Evolutionary conservation across 2,113 vertebrate species (phyloP).

Genomic region (Eudyptes chrysolophus): DNA sequence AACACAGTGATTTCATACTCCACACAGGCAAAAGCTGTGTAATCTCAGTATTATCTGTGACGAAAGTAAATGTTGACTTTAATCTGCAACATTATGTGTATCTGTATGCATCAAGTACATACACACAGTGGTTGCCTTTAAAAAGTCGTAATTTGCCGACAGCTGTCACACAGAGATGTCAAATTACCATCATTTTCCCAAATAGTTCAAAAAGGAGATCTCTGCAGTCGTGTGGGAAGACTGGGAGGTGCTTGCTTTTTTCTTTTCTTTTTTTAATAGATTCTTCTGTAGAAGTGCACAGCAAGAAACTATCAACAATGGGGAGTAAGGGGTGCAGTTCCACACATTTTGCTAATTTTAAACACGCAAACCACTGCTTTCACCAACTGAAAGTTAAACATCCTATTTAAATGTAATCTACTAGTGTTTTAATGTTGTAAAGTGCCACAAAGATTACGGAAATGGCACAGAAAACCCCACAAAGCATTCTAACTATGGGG

Average conservation of each 20-base stretch:
- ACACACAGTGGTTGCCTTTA: conserved; percentile 6
- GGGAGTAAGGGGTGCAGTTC: neutral
- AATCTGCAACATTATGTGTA: neutral
- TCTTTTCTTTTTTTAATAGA: neutral
- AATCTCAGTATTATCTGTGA: conserved; percentile 44
- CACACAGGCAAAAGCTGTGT: neutral
- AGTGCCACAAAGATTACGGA: neutral
- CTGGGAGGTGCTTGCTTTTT: neutral
- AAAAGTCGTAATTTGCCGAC: conserved; percentile 38
- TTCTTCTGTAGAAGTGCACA: neutral
- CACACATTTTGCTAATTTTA: conserved; percentile 12
- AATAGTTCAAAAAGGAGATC: conserved; percentile 3
- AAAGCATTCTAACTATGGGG: neutral
- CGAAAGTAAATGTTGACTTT: conserved; percentile 23
- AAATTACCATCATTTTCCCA: conserved; percentile 37
- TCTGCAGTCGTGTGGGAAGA: conserved; percentile 4
- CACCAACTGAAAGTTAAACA: neutral
- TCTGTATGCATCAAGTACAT: conserved; percentile 6
- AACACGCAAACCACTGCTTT: neutral
- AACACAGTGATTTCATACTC: conserved; percentile 36
- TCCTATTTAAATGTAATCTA: neutral
- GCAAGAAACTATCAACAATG: neutral
- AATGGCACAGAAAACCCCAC: neutral
- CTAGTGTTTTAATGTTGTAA: neutral
- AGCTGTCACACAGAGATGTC: conserved; percentile 46